Conservation (phyloP, 2,888 invertebrate genomes). For the Andrena haemorrhoa region DNA sequence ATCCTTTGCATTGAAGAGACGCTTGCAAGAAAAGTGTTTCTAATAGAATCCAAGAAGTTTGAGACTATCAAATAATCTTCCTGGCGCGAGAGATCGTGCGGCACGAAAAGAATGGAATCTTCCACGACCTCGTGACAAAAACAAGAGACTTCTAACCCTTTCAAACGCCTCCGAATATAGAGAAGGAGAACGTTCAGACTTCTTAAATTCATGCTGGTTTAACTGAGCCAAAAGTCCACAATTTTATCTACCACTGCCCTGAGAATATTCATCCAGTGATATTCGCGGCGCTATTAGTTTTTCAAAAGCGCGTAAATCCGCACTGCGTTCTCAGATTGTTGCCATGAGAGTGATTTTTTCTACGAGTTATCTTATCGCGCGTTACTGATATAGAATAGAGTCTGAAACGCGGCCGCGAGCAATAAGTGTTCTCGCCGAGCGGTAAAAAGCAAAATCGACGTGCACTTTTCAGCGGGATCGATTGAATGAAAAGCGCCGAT, state of each 20-base stretch:
- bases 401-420: conserved; percentile 72
- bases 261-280: conserved; percentile 44
- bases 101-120: background rate
- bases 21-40: background rate
- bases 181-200: background rate
- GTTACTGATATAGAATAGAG: conserved; percentile 79
- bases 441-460: conserved; percentile 67
- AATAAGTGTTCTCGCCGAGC: conserved; percentile 64
- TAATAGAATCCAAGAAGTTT: background rate
- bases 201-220: background rate
- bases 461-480: conserved; percentile 9
- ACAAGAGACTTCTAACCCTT: background rate
- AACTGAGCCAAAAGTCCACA: background rate
- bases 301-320: conserved; percentile 74
- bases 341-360: conserved; percentile 82
- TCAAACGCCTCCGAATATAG: background rate
- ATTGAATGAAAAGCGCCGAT: conserved; percentile 10
- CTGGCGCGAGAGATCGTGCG: background rate
- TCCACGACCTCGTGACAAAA: conserved; percentile 1
- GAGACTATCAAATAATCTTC: background rate
- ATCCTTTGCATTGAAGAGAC: background rate
- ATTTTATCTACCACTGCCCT: background rate
- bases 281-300: conserved; percentile 64
- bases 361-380: conserved; percentile 77
- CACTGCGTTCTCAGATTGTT: conserved; percentile 81